Evolutionary conservation across 1,140 invertebrate genomes (phyloP).

Genomic region (Atta cephalotes): DNA sequence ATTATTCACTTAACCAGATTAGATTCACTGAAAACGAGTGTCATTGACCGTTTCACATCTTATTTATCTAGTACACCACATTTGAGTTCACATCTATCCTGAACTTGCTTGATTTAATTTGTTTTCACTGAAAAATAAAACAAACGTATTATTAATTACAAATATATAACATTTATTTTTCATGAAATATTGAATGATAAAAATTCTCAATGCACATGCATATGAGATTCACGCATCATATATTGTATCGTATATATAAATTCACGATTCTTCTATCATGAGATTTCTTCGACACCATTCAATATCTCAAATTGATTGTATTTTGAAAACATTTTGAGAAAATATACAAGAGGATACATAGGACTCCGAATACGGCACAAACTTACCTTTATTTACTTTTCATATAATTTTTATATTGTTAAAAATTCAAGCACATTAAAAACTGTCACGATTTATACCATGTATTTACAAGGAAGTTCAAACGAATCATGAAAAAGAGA

Average conservation of each 20-base stretch:
- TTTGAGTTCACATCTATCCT: conserved; percentile 77
- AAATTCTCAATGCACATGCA: not conserved
- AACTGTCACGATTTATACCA: conserved; percentile 1
- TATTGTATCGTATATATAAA: not conserved
- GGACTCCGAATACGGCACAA: conserved; percentile 78
- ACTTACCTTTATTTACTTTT: conserved; percentile 74
- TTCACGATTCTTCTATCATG: not conserved
- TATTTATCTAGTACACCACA: conserved; percentile 74
- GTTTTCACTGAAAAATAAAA: conserved; percentile 82
- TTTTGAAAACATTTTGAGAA: conserved; percentile 49
- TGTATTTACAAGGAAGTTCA: conserved; percentile 42
- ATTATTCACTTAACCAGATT: conserved; percentile 62
- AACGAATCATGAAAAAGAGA: conserved; percentile 40
- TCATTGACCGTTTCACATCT: conserved; percentile 60
- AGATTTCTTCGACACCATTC: not conserved
- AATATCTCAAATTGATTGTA: not conserved
- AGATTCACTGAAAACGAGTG: conserved; percentile 54
- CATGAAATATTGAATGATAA: conserved; percentile 51
- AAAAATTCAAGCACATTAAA: conserved; percentile 44
- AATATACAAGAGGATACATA: conserved; percentile 66
- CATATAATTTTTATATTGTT: not conserved
- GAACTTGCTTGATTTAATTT: conserved; percentile 68
- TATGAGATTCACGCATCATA: not conserved
- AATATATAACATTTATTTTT: not conserved
- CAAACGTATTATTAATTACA: not conserved